Evolutionary conservation across 2,888 invertebrate genomes (phyloP), one percentile per base, ranked within the genome.

Genomic region (Drosophila diplacantha): DNA sequence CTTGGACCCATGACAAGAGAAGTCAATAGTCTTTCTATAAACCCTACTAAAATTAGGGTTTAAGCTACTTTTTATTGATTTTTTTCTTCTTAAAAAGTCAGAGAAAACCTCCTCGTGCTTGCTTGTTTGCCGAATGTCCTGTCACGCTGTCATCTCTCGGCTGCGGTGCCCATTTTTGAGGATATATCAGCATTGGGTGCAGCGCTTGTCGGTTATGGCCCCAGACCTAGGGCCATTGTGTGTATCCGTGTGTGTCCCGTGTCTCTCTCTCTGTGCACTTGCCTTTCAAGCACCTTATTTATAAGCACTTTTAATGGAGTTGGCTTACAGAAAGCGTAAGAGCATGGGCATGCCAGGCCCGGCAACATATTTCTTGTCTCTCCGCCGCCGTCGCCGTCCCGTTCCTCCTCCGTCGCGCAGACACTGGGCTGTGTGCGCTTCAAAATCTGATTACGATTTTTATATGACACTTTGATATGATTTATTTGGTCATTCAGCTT

Each of bases 401-500:
- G 56, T 68, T 64, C 60, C 55, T 61, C 46, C 41, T 52, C 47
- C 22, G 16, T 55, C 24, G 44, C 24, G 11, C 34, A 44, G 22
- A 22, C 44, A 29, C 11, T 68, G 50, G 63, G 63, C 31, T 52
- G 52, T 74, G 66, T 83, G 83, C 69, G 82, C 81, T 85, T 86
- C 81, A 85, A 85, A 86, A 88, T 86, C 88, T 87, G 88, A 87
- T 87, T 88, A 88, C 87, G 87, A 86, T 84, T 87, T 87, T 87
- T 87, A 87, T 88, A 86, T 82, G 87, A 86, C 87, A 87, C 86
- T 86, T 86, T 83, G 83, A 76, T 85, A 84, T 87, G 87, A 87
- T 87, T 86, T 86, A 85, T 86, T 80, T 85, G 86, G 84, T 74
- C 85, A 83, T 85, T 83, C 85, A 84, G 83, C 79, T 74, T 75